Percentiles rank a stretch among this genome's conserved stretches.
These are phyloP conservation scores for Xenentodon cancila DNA, from an alignment of 2,797 vertebrate species.

Conservation along the genomic window DNA sequence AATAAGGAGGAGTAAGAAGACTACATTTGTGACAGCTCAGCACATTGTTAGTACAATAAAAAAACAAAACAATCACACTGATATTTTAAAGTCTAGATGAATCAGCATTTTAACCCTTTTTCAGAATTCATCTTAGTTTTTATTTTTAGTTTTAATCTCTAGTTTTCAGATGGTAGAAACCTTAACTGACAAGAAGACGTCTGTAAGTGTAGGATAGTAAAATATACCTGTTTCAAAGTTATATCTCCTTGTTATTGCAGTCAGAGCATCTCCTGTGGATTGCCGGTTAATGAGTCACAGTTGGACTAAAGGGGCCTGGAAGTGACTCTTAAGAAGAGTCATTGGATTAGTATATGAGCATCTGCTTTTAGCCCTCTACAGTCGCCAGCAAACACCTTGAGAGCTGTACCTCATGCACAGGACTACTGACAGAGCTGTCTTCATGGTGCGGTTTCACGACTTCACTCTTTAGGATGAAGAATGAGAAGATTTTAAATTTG, in stretches of 20 bases:
- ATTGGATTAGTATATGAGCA: slow-evolving; percentile 93
- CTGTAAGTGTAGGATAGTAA: background rate
- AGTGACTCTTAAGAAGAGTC: slow-evolving; percentile 83
- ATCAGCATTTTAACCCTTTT: too few relatives aligned
- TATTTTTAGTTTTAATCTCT: too few relatives aligned
- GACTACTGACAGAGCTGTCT: slow-evolving; percentile 55
- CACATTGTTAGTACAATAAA: too few relatives aligned
- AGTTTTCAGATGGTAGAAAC: too few relatives aligned
- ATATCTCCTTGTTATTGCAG: background rate
- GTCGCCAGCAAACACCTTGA: slow-evolving; percentile 64
- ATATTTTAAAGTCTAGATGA: too few relatives aligned
- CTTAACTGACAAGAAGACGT: background rate
- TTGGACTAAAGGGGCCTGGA: slow-evolving; percentile 43
- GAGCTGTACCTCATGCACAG: slow-evolving; percentile 62
- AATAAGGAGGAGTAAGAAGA: too few relatives aligned
- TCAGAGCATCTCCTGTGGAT: slow-evolving; percentile 7
- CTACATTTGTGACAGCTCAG: too few relatives aligned
- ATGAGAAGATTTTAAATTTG: slow-evolving; percentile 72
- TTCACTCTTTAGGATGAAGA: slow-evolving; percentile 86
- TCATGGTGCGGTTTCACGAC: slow-evolving; percentile 59
- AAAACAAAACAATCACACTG: too few relatives aligned
- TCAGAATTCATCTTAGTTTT: too few relatives aligned
- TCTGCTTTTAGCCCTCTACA: slow-evolving; percentile 78
- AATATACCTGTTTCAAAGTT: slow-evolving; percentile 15
- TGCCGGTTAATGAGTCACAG: slow-evolving; percentile 22